phyloP scores from a whole-genome alignment of 2,888 invertebrate genomes.

The Aradus depressus region DNA sequence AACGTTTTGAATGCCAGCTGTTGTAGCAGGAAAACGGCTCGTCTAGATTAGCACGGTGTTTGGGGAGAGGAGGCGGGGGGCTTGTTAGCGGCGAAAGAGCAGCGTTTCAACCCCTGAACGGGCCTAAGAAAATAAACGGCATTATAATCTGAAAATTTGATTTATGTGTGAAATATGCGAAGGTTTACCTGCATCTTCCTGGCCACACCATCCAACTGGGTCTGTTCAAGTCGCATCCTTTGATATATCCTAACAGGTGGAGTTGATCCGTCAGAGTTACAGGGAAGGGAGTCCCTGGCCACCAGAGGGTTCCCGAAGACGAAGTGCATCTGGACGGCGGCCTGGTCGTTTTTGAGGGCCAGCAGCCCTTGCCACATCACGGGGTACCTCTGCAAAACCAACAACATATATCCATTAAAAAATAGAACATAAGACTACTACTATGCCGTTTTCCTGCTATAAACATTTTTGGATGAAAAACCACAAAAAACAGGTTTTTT shows the following conservation, averaged over 20 bases:
- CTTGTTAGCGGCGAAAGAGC: no score
- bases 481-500: no score
- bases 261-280: conserved; percentile 69
- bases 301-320: conserved; percentile 87
- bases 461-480: neutral
- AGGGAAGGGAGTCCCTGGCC: conserved; percentile 77
- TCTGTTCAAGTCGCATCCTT: conserved; percentile 91
- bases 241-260: conserved; percentile 87
- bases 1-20: no score
- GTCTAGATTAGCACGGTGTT: no score
- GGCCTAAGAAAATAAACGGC: no score
- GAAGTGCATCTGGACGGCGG: conserved; percentile 97
- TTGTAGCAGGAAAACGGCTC: no score
- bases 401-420: no score
- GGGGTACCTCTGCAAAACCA: conserved; percentile 77
- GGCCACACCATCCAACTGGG: conserved; percentile 90
- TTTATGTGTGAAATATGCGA: no score
- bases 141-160: no score
- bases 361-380: conserved; percentile 96
- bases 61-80: no score
- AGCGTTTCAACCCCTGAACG: no score
- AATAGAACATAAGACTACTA: neutral
- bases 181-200: conserved; percentile 92
- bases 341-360: conserved; percentile 91
- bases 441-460: neutral